These are phyloP conservation scores for Frankliniella intonsa DNA, from an alignment of 2,888 invertebrate genomes.

Conservation along the genomic window DNA sequence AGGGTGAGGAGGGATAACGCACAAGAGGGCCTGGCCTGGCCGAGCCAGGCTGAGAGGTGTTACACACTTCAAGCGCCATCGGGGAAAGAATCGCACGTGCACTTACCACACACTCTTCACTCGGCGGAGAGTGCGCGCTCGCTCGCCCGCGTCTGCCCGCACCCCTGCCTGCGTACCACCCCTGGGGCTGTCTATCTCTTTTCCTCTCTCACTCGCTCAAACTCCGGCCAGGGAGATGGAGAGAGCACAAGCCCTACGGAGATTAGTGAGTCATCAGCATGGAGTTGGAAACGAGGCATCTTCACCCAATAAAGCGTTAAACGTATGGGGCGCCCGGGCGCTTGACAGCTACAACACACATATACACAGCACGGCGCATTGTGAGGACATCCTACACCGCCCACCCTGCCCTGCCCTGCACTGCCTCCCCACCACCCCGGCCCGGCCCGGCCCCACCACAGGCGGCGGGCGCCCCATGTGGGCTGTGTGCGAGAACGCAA, in stretches of 20 bases:
- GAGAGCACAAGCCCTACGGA: not conserved
- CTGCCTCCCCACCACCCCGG: not conserved
- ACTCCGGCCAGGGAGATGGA: not conserved
- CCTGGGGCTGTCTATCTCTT: not conserved
- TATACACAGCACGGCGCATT: too few relatives aligned
- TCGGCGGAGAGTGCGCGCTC: not conserved
- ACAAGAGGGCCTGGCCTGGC: too few relatives aligned
- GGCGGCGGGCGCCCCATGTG: not conserved
- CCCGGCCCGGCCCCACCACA: not conserved
- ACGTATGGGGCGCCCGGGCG: not conserved
- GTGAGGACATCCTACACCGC: not conserved
- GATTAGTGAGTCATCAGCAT: conserved; percentile 4
- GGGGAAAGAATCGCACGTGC: too few relatives aligned
- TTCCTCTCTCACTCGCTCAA: not conserved
- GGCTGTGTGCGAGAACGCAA: not conserved
- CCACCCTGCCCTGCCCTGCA: not conserved
- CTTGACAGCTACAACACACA: not conserved
- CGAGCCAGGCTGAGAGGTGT: too few relatives aligned
- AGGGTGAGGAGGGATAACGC: too few relatives aligned
- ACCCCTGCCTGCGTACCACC: not conserved
- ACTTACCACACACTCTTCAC: not conserved
- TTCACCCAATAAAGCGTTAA: conserved; percentile 16
- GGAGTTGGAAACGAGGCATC: not conserved
- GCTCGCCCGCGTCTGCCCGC: not conserved
- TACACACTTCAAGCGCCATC: too few relatives aligned